Evolutionary conservation across 2,797 vertebrate genomes (phyloP), one percentile per base, ranked within the genome.

Genomic region (Siniperca obscura): DNA sequence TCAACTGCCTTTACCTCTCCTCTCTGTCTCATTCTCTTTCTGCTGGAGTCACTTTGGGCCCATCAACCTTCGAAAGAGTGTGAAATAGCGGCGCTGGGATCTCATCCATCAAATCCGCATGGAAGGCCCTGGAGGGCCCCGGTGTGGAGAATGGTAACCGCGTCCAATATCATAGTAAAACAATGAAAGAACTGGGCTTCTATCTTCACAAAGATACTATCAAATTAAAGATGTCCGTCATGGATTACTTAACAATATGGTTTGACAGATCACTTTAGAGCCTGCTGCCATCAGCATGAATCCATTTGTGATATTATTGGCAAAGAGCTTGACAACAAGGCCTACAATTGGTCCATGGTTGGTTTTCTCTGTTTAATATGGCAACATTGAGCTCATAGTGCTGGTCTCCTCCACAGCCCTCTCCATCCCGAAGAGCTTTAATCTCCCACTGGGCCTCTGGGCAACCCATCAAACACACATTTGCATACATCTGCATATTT

Each of bases 401-500:
- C 71, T 65, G 38, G 75, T 61, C 87, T 90, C 77, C 88, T 87
- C 76, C 79, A 85, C 62, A 84, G 64, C 67, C 82, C 87, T 90
- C 91, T 92, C 87, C 90, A 93, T 90, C 88, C 90, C 83, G 14
- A 77, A 92, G 89, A 94, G 92, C 92, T 92, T 91, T 94, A 91
- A 94, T 95, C 91, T 92, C 89, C 91, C 92, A 86, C 87, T 83
- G 90, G 90, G 89, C 93, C 92, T 87, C 88, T 91, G 86, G 91
- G 91, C 88, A 84, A 88, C 89, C 92, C 89, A 91, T 93, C 90
- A 89, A 94, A 85, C 88, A 50, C 19, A 59, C 87, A 95, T 95
- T 95, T 94, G 90, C 95, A 95, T 94, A 94, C 76, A 95, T 95
- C 92, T 95, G 88, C 94, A 95, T 95, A 94, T 95, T 94, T 94